phyloP scores from a whole-genome alignment of 1,140 invertebrate species.

The Phocides pigmalion region DNA sequence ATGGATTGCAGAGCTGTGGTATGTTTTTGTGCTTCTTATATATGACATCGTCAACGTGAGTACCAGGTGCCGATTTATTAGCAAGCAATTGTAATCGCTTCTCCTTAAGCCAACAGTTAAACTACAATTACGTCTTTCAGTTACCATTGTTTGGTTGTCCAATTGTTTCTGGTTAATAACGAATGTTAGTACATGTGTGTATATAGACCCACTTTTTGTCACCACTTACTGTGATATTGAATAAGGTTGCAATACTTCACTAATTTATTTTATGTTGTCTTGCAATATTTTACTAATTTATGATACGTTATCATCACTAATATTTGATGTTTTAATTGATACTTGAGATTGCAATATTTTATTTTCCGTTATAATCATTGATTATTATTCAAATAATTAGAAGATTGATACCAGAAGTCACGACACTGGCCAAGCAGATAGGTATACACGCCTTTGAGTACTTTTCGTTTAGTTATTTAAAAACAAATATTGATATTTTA shows the following conservation, averaged over 20 bases:
- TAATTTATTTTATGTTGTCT: too few relatives aligned
- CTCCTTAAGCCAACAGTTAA: not conserved
- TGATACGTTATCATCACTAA: slow-evolving; percentile 6
- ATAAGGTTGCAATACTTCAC: not conserved
- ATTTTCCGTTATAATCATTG: too few relatives aligned
- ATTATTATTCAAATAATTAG: too few relatives aligned
- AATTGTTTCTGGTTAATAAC: not conserved
- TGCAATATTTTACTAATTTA: too few relatives aligned
- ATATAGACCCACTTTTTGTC: not conserved
- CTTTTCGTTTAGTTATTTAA: too few relatives aligned
- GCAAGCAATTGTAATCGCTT: slow-evolving; percentile 7
- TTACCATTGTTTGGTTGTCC: slow-evolving; percentile 17
- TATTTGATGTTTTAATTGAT: slow-evolving; percentile 9
- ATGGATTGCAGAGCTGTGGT: slow-evolving; percentile 72
- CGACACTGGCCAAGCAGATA: too few relatives aligned
- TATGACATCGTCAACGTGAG: not conserved
- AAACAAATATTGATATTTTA: too few relatives aligned
- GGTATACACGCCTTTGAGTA: too few relatives aligned
- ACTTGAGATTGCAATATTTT: too few relatives aligned
- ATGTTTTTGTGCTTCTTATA: slow-evolving; percentile 48
- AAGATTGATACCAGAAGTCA: too few relatives aligned
- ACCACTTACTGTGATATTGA: not conserved
- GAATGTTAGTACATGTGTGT: not conserved
- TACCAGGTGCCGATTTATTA: slow-evolving; percentile 10
- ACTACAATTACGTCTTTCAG: slow-evolving; percentile 2